phyloP scores from a whole-genome alignment of 2,113 vertebrate genomes.

The Nycticorax nycticorax region DNA sequence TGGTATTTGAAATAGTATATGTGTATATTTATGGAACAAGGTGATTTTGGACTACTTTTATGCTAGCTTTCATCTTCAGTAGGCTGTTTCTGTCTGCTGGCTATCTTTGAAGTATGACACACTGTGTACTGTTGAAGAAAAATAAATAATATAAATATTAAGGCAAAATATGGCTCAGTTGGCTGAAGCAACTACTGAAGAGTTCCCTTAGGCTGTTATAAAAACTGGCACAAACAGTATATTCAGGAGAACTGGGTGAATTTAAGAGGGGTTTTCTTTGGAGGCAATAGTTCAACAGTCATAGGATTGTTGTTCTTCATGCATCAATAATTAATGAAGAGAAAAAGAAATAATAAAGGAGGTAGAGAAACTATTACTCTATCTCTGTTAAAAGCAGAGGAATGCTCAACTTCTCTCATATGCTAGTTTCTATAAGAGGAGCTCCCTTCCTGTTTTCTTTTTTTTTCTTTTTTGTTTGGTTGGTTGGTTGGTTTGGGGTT shows the following conservation, averaged over 20 bases:
- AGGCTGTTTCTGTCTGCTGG: neutral
- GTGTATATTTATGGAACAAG: neutral
- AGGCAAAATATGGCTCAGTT: neutral
- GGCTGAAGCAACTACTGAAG: neutral
- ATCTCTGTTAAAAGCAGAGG: neutral
- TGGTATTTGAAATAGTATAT: neutral
- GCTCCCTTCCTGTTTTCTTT: neutral
- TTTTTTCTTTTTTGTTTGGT: neutral
- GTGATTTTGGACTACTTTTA: neutral
- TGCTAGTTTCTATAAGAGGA: neutral
- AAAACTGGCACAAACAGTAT: neutral
- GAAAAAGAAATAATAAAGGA: neutral
- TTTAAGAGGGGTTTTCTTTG: neutral
- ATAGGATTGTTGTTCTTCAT: neutral
- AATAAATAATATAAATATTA: constrained; percentile 6
- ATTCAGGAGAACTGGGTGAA: neutral
- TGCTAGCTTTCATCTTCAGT: neutral
- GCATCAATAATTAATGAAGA: neutral
- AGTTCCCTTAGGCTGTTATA: neutral
- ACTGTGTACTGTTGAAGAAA: neutral
- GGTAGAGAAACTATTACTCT: neutral
- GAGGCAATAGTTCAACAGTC: neutral
- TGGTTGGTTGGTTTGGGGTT: neutral
- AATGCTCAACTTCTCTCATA: neutral
- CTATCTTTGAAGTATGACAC: constrained; percentile 7